Evolutionary conservation across 2,797 vertebrate species (phyloP).

Genomic region (Semotilus atromaculatus): DNA sequence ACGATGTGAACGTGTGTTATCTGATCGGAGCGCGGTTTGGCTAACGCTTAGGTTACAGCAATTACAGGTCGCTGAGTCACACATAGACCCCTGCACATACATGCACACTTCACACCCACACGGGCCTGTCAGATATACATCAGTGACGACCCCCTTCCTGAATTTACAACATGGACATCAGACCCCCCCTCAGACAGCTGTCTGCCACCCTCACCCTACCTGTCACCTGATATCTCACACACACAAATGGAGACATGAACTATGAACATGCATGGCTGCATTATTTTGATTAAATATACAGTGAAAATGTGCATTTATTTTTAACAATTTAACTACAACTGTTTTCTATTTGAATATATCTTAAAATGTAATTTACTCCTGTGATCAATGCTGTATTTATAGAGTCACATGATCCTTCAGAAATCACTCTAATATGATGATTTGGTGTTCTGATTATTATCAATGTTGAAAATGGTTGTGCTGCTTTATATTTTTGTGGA

Average conservation of each 20-base stretch:
- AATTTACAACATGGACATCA: slow-evolving; percentile 60
- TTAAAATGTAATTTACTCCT: neutral
- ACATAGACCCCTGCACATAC: slow-evolving; percentile 38
- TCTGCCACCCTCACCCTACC: slow-evolving; percentile 53
- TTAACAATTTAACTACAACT: neutral
- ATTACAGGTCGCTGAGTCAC: slow-evolving; percentile 58
- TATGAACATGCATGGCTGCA: neutral
- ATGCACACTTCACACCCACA: slow-evolving; percentile 46
- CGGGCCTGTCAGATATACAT: slow-evolving; percentile 64
- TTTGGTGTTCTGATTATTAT: neutral
- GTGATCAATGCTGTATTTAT: neutral
- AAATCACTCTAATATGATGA: neutral
- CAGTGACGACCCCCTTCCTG: slow-evolving; percentile 50
- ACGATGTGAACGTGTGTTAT: slow-evolving; percentile 52
- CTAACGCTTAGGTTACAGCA: slow-evolving; percentile 64
- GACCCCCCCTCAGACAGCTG: slow-evolving; percentile 50
- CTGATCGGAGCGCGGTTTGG: slow-evolving; percentile 64
- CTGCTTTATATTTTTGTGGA: neutral
- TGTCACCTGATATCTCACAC: slow-evolving; percentile 53
- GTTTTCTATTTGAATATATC: neutral
- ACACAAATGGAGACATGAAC: neutral
- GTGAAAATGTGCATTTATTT: neutral
- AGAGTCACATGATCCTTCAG: neutral
- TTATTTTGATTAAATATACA: neutral
- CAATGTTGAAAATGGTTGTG: neutral